A percentile compares a stretch with the other conserved stretches of the same genome.
Evolutionary conservation across 1,140 invertebrate species (phyloP).

Genomic region (honey bee (Apis mellifera)): DNA sequence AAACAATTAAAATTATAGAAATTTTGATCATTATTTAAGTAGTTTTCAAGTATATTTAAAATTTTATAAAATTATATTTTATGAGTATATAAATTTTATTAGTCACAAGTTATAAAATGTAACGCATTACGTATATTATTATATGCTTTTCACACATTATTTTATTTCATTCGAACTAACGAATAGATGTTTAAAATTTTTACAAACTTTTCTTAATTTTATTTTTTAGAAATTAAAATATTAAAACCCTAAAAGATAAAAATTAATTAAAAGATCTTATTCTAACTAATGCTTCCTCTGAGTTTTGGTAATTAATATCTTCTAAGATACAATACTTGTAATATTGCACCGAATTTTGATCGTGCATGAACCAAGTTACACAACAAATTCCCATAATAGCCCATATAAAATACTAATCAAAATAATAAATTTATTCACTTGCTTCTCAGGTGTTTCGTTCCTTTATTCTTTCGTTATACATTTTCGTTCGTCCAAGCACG

Average conservation of each 20-base stretch:
- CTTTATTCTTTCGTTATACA: not conserved
- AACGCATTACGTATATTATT: not conserved
- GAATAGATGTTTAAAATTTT: not conserved
- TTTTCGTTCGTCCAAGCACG: slow-evolving; percentile 3
- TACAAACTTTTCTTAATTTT: not conserved
- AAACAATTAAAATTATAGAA: not conserved
- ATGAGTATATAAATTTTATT: slow-evolving; percentile 5
- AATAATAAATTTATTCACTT: not conserved
- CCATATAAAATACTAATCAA: not conserved
- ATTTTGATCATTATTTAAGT: not conserved
- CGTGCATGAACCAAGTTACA: not conserved
- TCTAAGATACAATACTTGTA: not conserved
- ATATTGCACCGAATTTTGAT: slow-evolving; percentile 30
- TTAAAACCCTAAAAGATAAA: not conserved
- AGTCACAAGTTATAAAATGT: not conserved
- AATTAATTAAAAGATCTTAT: not conserved
- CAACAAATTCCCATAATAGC: not conserved
- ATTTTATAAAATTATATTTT: not conserved
- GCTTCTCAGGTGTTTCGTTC: not conserved
- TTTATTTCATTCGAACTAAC: not conserved
- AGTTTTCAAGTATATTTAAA: not conserved
- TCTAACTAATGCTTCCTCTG: not conserved
- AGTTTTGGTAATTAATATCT: not conserved
- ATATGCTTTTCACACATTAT: not conserved
- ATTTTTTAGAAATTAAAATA: not conserved